A percentile compares a stretch with the other conserved stretches of the same genome.
These are phyloP conservation scores for Antheraea yamamai DNA, from an alignment of 2,888 invertebrate species.

Conservation along the genomic window DNA sequence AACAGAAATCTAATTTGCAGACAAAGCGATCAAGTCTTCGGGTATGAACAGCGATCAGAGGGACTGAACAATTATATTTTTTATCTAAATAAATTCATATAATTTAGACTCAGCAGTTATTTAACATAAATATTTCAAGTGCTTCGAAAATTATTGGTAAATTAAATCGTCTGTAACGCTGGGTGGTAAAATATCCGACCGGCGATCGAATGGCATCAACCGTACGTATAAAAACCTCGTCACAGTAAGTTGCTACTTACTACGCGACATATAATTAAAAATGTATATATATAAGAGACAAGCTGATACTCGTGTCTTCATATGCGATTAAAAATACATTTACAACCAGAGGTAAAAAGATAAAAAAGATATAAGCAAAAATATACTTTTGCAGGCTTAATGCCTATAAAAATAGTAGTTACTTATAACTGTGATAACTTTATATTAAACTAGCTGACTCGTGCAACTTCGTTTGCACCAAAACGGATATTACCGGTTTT, in stretches of 20 bases:
- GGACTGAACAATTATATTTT: neutral
- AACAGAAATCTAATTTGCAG: conserved; percentile 21
- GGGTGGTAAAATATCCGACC: neutral
- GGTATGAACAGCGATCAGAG: neutral
- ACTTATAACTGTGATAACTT: too few species aligned
- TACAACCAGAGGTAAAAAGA: too few species aligned
- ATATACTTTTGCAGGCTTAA: too few species aligned
- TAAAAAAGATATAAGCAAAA: too few species aligned
- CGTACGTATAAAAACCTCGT: neutral
- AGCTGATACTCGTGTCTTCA: too few species aligned
- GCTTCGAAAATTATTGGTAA: neutral
- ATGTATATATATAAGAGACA: too few species aligned
- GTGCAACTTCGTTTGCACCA: too few species aligned
- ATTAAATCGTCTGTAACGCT: neutral
- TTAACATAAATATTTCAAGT: conserved; percentile 5
- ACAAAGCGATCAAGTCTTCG: conserved; percentile 18
- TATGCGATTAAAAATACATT: too few species aligned
- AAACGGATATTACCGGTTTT: too few species aligned
- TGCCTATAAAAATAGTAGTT: too few species aligned
- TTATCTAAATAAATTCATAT: neutral
- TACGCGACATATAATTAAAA: neutral
- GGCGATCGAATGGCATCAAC: neutral
- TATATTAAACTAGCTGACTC: too few species aligned
- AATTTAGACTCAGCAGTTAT: neutral
- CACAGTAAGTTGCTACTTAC: neutral